phyloP scores from a whole-genome alignment of 2,113 vertebrate species.

The Ovibos moschatus region DNA sequence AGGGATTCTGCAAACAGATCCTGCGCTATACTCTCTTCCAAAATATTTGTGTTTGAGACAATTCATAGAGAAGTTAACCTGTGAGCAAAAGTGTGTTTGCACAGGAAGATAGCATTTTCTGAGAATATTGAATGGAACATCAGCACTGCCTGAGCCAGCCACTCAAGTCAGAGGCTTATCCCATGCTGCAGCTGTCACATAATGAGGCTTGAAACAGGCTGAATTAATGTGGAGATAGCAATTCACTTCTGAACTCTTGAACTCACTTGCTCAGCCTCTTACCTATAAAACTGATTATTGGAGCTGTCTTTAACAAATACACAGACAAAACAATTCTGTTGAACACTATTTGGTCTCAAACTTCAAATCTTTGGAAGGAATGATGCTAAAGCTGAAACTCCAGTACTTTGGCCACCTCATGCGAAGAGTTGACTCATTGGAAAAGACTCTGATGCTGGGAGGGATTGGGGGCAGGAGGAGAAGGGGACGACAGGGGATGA shows the following conservation, averaged over 20 bases:
- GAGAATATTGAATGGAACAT: background rate
- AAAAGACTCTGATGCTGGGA: too few relatives aligned
- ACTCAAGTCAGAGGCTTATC: background rate
- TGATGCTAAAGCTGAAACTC: too few relatives aligned
- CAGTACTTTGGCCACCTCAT: too few relatives aligned
- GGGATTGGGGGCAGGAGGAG: too few relatives aligned
- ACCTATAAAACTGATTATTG: background rate
- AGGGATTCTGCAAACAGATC: background rate
- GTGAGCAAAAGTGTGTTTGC: background rate
- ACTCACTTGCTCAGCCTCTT: background rate
- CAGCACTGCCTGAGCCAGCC: background rate
- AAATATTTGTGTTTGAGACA: constrained; percentile 22
- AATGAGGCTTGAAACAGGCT: background rate
- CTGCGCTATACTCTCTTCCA: background rate
- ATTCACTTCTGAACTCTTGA: background rate
- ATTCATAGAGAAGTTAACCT: constrained; percentile 7
- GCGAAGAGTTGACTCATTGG: too few relatives aligned
- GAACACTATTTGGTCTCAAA: background rate
- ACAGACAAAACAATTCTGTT: background rate
- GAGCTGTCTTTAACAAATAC: background rate
- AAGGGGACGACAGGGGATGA: too few relatives aligned
- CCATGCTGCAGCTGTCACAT: background rate
- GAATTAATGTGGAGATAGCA: background rate
- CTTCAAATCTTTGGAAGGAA: background rate
- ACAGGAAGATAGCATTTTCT: background rate